phyloP scores from a whole-genome alignment of 2,113 vertebrate genomes.

The Pagrus major region DNA sequence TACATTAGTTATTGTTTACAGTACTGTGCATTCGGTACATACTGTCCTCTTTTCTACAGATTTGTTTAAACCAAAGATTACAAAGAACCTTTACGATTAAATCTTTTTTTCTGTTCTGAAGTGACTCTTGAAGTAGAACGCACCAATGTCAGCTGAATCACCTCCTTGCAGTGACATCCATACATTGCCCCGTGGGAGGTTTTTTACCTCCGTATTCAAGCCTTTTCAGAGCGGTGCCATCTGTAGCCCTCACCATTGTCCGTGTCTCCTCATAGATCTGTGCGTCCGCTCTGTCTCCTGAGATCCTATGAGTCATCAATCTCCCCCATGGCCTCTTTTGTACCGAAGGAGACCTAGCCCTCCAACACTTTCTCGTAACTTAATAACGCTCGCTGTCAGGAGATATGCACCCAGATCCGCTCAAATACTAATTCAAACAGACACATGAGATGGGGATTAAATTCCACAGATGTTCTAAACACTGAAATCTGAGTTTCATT shows the following conservation, averaged over 20 bases:
- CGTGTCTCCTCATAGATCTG: conserved; percentile 56
- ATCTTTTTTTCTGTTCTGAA: conserved; percentile 27
- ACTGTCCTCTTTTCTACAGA: neutral
- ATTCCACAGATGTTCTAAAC: conserved; percentile 20
- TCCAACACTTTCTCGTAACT: conserved; percentile 51
- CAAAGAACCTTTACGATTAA: conserved; percentile 6
- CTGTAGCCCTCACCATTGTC: conserved; percentile 57
- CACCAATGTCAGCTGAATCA: conserved; percentile 55
- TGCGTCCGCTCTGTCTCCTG: conserved; percentile 62
- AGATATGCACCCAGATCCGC: conserved; percentile 32
- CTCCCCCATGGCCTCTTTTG: conserved; percentile 62
- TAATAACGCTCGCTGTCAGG: conserved; percentile 46
- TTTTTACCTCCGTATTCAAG: conserved; percentile 24
- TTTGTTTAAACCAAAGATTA: neutral
- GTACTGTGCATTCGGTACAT: neutral
- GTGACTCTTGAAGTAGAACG: conserved; percentile 28
- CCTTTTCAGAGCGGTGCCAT: conserved; percentile 56
- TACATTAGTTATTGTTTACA: neutral
- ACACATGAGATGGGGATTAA: conserved; percentile 12
- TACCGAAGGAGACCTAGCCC: conserved; percentile 48
- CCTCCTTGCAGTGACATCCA: conserved; percentile 52
- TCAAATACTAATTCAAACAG: conserved; percentile 7
- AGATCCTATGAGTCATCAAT: conserved; percentile 77
- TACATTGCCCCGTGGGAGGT: conserved; percentile 59
- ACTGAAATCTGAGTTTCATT: conserved; percentile 29